A percentile compares a stretch with the other conserved stretches of the same genome.
These are phyloP conservation scores for Pogonocichla stellata DNA, from an alignment of 2,113 vertebrate species.

Conservation along the genomic window DNA sequence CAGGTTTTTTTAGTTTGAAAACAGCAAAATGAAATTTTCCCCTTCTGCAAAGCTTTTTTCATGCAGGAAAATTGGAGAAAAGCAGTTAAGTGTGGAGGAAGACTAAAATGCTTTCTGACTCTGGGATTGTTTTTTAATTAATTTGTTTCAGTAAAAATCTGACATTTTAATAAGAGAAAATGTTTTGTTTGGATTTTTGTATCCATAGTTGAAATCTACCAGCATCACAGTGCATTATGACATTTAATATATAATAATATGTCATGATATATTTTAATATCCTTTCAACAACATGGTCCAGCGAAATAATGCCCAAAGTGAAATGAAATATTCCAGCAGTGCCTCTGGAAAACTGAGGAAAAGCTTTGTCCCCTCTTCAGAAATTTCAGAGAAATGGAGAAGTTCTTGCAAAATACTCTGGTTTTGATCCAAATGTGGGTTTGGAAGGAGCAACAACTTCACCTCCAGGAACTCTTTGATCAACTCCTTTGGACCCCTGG, in stretches of 20 bases:
- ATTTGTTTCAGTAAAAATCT: background rate
- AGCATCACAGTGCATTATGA: background rate
- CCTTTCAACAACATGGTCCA: background rate
- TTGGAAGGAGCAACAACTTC: background rate
- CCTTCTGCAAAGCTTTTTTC: background rate
- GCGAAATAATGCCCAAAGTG: background rate
- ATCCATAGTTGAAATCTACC: background rate
- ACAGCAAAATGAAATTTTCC: background rate
- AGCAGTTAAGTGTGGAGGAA: background rate
- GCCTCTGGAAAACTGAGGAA: background rate
- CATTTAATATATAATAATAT: background rate
- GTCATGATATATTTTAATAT: background rate
- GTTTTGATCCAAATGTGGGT: background rate
- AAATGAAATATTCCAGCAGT: background rate
- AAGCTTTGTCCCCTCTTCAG: background rate
- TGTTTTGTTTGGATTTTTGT: slow-evolving; percentile 4
- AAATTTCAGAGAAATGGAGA: background rate
- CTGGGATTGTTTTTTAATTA: background rate
- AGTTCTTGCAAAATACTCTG: background rate
- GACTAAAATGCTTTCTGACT: background rate
- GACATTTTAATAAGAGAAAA: background rate
- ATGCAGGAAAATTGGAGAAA: background rate
- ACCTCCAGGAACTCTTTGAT: background rate
- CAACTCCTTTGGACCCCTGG: background rate
- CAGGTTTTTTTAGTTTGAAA: background rate